Evolutionary conservation across 2,797 vertebrate genomes (phyloP), one percentile per base, ranked within the genome.

Genomic region (Gobio occitaniae): DNA sequence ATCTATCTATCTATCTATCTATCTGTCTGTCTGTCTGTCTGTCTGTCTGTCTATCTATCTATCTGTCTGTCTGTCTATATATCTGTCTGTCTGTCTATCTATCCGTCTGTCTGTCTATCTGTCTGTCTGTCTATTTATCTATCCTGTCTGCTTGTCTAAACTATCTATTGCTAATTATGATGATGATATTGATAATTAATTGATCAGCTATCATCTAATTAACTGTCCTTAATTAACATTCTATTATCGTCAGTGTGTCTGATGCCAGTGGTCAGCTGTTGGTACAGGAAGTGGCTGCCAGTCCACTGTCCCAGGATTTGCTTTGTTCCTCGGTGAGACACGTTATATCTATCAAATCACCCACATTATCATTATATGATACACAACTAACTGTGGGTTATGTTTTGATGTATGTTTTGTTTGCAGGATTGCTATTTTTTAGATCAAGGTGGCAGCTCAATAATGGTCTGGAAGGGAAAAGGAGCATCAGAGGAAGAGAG

Each of bases 401-500:
- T 17, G 41, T n/a, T n/a, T n/a, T n/a, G n/a, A n/a, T n/a, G n/a
- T n/a, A n/a, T n/a, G n/a, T 74, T 32, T 83, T 54, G 2, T 32
- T 84, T 32, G 54, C 89, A 96, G 96, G 97, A 98, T 87, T 97
- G 97, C 89, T 97, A 96, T 89, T 97, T 98, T 84, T 90, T 95
- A 87, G 97, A 98, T 90, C 94, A 97, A 86, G 94, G 94, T 12
- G 97, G 97, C 78, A 94, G 93, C 56, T 94, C 94, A 90, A 95
- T 98, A 90, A 96, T 96, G 17, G 95, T 97, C 87, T 98, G 97
- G 97, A 97, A 97, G 93, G 97, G 97, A 81, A 97, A 96, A 88
- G 87, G 93, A 4, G 95, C 97, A 69, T 96, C 94, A 80, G 89
- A 89, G 11, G 93, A 95, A 38, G 97, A 98, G 90, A 94, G 95